phyloP scores from a whole-genome alignment of 2,113 vertebrate species.

The Silurus meridionalis region DNA sequence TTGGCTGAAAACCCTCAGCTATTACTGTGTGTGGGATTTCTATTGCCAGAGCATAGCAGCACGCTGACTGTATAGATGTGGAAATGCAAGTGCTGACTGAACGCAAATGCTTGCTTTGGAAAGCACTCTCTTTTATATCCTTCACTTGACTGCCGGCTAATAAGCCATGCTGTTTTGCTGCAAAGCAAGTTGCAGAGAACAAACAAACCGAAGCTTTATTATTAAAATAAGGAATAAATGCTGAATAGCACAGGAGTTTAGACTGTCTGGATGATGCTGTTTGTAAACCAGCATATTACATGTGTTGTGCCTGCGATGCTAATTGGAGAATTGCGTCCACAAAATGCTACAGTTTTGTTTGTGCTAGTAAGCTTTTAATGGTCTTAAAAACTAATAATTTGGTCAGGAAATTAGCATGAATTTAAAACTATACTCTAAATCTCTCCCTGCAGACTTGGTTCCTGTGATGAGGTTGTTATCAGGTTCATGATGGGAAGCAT shows the following conservation, averaged over 20 bases:
- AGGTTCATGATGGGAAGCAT: no score
- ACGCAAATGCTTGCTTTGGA: slow-evolving; percentile 39
- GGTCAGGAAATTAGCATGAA: no score
- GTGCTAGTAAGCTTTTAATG: no score
- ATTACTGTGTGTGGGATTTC: slow-evolving; percentile 28
- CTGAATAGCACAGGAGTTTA: slow-evolving; percentile 1
- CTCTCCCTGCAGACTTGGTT: no score
- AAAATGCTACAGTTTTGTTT: background rate
- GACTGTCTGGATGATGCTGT: slow-evolving; percentile 9
- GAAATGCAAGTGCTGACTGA: slow-evolving; percentile 21
- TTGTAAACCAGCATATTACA: slow-evolving; percentile 18
- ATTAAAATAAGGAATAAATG: slow-evolving; percentile 9
- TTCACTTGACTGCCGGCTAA: slow-evolving; percentile 33
- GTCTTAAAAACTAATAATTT: no score
- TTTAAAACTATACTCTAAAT: no score
- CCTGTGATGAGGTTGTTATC: no score
- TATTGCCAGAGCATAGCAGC: slow-evolving; percentile 32
- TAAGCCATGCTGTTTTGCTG: slow-evolving; percentile 36
- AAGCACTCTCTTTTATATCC: slow-evolving; percentile 40
- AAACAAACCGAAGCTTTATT: slow-evolving; percentile 10
- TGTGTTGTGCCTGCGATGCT: slow-evolving; percentile 1
- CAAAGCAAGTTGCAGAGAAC: slow-evolving; percentile 18
- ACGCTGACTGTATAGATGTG: slow-evolving; percentile 18
- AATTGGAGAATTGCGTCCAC: background rate
- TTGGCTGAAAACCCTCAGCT: slow-evolving; percentile 35